A percentile compares a stretch with the other conserved stretches of the same genome.
These are phyloP conservation scores for Sphenodon punctatus DNA, from an alignment of 2,797 vertebrate species.

Conservation along the genomic window DNA sequence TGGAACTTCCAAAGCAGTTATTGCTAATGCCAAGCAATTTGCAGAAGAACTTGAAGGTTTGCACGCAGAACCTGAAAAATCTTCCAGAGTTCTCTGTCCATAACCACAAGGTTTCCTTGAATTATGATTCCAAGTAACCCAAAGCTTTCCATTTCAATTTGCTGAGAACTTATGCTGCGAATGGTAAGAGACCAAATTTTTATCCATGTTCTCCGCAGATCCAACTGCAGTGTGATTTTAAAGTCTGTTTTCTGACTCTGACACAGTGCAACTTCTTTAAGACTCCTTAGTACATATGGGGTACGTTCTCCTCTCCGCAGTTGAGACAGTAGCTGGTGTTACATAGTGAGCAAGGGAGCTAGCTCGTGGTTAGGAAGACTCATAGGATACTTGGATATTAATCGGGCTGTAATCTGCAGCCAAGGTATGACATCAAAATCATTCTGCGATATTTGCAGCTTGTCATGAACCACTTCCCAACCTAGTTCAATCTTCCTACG, in stretches of 20 bases:
- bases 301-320: slow-evolving; percentile 86
- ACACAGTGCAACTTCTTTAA: slow-evolving; percentile 86
- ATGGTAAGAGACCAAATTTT: slow-evolving; percentile 87
- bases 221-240: slow-evolving; percentile 69
- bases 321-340: slow-evolving; percentile 88
- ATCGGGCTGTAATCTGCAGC: slow-evolving; percentile 87
- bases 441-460: slow-evolving; percentile 86
- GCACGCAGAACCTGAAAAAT: slow-evolving; percentile 85
- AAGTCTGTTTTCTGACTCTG: slow-evolving; percentile 78
- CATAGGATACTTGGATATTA: slow-evolving; percentile 87
- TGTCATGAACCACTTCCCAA: slow-evolving; percentile 90
- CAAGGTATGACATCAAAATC: slow-evolving; percentile 95
- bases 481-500: slow-evolving; percentile 87
- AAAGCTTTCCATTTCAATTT: slow-evolving; percentile 85
- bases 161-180: slow-evolving; percentile 86
- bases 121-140: slow-evolving; percentile 86
- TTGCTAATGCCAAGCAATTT: slow-evolving; percentile 81
- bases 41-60: slow-evolving; percentile 86
- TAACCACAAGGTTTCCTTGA: slow-evolving; percentile 80
- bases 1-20: slow-evolving; percentile 80
- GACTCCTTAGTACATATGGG: slow-evolving; percentile 86
- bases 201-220: slow-evolving; percentile 86
- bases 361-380: slow-evolving; percentile 85
- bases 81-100: slow-evolving; percentile 94
- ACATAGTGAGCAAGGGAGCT: slow-evolving; percentile 78